Evolutionary conservation across 2,888 invertebrate genomes (phyloP), one percentile per base, ranked within the genome.

Genomic region (Clusia tigrina): DNA sequence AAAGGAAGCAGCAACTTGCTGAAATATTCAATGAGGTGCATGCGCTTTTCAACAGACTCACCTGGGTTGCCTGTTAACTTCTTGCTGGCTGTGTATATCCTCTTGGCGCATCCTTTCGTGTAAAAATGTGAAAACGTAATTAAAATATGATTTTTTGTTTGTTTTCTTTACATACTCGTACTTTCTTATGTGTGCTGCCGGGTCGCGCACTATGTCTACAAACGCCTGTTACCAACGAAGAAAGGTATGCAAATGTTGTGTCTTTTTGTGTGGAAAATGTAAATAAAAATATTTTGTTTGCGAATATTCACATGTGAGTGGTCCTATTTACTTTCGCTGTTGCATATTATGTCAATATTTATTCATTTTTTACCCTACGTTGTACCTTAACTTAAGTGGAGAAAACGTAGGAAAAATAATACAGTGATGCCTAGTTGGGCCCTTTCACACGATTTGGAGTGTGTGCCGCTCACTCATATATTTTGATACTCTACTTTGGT

Each of bases 11-110:
- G n/a, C n/a, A 48, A 48, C 48, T 48, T 48, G 15, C 48, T 48
- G 20, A 48, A 48, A 48, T 48, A 48, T 48, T 48, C 48, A 18
- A 48, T 48, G 48, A 48, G 48, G 20, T 48, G 18, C 6, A 48
- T 18, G 20, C 42, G 42, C 42, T 48, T 20, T 18, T 9, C 48
- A 20, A 3, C 12, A 3, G 3, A 17, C 3, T 6, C 22, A 48
- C 48, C 48, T 48, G 18, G 20, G 22, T 3, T 20, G 48, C 48
- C 22, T 48, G 48, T 48, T 48, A 48, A 48, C 22, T 48, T 20
- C 22, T 42, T 42, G n/a, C n/a, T n/a, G n/a, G n/a, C n/a, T n/a
- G n/a, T 48, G 15, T 22, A 20, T 48, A 22, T 48, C 48, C 48
- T 48, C 22, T 6, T 22, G 15, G 48, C 22, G 22, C 6, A 18